Base-by-base conservation (phyloP, 2,113 vertebrate species). In the Oxyura jamaicensis region DNA sequence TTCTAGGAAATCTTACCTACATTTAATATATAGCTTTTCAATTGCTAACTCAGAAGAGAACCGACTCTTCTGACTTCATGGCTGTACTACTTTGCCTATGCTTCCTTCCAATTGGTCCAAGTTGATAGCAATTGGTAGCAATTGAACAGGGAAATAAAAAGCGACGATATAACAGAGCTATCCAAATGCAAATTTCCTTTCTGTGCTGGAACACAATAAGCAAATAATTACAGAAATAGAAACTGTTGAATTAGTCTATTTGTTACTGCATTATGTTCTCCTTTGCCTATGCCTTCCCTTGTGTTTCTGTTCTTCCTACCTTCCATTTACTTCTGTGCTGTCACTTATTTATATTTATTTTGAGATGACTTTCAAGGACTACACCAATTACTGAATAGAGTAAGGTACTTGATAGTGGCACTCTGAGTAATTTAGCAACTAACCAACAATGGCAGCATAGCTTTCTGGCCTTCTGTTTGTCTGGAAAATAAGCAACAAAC, bases 271-370 rank as follows among this genome's bases (percentile, higher is more conserved):
- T 12, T 63, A 4, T 12, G 8, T 63, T 23, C 28, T 11, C 20
- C 42, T 67, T 77, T 81, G 23, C 20, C 52, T 17, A 39, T 68
- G 31, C 29, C 91, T 18, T 41, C 33, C 29, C 25, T 10, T 52
- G 60, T 44, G 41, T 29, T 82, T 73, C 84, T 72, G 29, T n/a
- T 89, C 33, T 58, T 44, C 23, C 18, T n/a, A 41, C 10, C 21
- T 83, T 87, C 23, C 25, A 42, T 28, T 39, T 81, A 60, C 35
- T 88, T 80, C 17, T 60, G 28, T 0, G 0, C 11, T 88, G 35
- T 36, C 20, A 69, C 85, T 71, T 88, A 55, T 86, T 59, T 78
- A 20, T 79, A 90, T 72, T 91, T 87, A 63, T 77, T 95, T 83
- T 86, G 67, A 90, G 68, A 85, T 52, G 6, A 80, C 75, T 90